Evolutionary conservation across 2,888 invertebrate genomes (phyloP), one percentile per base, ranked within the genome.

Genomic region (Ceratothoa steindachneri): DNA sequence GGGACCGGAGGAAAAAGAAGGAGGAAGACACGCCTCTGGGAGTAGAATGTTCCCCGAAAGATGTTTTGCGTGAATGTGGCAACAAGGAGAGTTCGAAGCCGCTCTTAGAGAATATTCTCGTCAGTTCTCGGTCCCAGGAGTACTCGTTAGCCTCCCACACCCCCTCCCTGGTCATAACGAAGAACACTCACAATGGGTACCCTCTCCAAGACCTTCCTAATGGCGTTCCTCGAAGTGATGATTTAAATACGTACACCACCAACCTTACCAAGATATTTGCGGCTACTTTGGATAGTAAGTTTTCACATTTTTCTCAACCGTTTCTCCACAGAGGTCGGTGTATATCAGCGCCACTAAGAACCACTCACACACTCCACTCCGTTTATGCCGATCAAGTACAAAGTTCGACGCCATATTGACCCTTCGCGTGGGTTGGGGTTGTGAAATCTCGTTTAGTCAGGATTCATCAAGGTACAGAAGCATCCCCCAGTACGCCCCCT

Each of bases 191-290:
- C 22, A 60, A 60, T 24, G 24, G 24, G 12, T 60, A 12, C 3
- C 22, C 24, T 60, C 22, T 24, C 1, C 60, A 60, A 3, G 41
- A 41, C 7, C 41, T 9, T 5, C 5, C 41, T 9, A 60, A 60
- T 60, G 52, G 1, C 52, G 27, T 12, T 22, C 30, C 60, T 9
- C 30, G 31, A n/a, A 15, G 60, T 30, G 60, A 72, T 1, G 4
- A 28, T 2, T n/a, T 30, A n/a, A 53, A 71, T 0, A 77, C 73
- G 0, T 77, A 73, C 55, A 77, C 76, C 24, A 73, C 73, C 30
- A 77, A 67, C 53, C 76, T 77, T 24, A 77, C 76, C 28, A 77
- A 71, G 41, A 77, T 77, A 19, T 73, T 77, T 51, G 73, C 76
- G 64, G 76, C 76, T 12, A 69, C 73, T 9, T 65, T 77, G 9